Base-by-base conservation (phyloP, 2,113 vertebrate species). In the Trogon melanurus region DNA sequence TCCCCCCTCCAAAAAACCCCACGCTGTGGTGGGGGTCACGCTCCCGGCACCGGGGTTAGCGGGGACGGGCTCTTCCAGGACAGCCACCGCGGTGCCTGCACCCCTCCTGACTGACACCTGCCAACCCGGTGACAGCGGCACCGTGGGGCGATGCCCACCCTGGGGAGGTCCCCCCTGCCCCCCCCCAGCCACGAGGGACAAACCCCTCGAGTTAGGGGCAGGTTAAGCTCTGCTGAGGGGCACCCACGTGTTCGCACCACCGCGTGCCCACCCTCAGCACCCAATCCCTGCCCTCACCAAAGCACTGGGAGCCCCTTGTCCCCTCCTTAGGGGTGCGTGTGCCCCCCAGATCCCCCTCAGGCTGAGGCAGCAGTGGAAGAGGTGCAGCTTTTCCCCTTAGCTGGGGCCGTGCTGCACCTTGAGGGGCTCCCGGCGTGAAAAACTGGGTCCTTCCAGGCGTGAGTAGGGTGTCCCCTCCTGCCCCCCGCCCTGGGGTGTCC, bases 291-390 rank as follows among this genome's bases (percentile, higher is more conserved):
- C 32, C 67, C 57, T 25, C 27, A 34, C 9, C 38, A 64, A n/a
- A 78, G 10, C 44, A 44, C 29, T 3, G 2, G 3, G 36, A 34
- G 6, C 8, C 38, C 38, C 10, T 38, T 19, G 27, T 54, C 27
- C 38, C 36, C 18, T 45, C 14, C 48, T 30, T 0, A 0, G 60
- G 34, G 22, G 44, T 17, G 14, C 5, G 1, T 3, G 13, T 3
- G 13, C 21, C 41, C 50, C 72, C 29, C 10, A 5, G 5, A 17
- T 74, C 58, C 11, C 41, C 41, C 41, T 13, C n/a, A 11, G 41
- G 41, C 41, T 41, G 41, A 41, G 41, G 41, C 9, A 41, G 38
- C 38, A 41, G 11, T 11, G 41, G 41, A 41, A 41, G 11, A 41
- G 41, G 41, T 41, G 41, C 41, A 41, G 41, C 41, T 41, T 41